Conservation (phyloP, 1,140 invertebrate genomes). For the Pseudomyrmex flavicornis region DNA sequence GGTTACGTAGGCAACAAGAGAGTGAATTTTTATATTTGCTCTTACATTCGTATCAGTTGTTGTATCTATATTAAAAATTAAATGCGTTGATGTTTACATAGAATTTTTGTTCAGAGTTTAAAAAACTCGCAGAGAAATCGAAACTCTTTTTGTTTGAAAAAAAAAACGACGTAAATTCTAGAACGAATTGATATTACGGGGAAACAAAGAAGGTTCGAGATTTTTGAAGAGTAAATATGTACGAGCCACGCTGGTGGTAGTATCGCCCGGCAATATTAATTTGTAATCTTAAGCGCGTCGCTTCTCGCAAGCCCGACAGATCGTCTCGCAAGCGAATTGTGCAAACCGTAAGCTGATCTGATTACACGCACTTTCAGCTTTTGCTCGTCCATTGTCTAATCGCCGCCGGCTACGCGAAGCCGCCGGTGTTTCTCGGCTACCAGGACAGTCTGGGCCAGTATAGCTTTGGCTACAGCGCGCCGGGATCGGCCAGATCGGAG, state of each 20-base stretch:
- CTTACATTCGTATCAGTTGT: no score
- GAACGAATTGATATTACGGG: not conserved
- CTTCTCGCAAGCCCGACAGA: not conserved
- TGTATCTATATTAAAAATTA: no score
- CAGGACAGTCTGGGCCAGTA: slow-evolving; percentile 86
- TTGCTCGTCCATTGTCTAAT: slow-evolving; percentile 28
- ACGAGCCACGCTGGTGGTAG: not conserved
- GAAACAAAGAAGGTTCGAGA: no score
- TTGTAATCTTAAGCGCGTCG: not conserved
- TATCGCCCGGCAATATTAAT: not conserved
- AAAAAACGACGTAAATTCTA: no score
- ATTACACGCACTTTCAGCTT: slow-evolving; percentile 21
- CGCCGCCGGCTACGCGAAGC: not conserved
- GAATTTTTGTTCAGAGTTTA: no score
- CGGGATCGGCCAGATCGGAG: slow-evolving; percentile 84
- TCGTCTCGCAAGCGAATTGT: not conserved
- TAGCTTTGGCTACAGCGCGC: slow-evolving; percentile 85
- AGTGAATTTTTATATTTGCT: no score
- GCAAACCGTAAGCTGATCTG: not conserved
- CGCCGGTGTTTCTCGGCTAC: slow-evolving; percentile 76
- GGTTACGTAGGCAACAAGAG: no score
- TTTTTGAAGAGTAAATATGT: not conserved
- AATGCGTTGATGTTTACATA: no score
- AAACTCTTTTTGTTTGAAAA: no score
- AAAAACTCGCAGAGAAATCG: no score